phyloP scores from a whole-genome alignment of 30 jellyfish, hydroid and myxozoan species.

The Pseudorhiza aurosa region DNA sequence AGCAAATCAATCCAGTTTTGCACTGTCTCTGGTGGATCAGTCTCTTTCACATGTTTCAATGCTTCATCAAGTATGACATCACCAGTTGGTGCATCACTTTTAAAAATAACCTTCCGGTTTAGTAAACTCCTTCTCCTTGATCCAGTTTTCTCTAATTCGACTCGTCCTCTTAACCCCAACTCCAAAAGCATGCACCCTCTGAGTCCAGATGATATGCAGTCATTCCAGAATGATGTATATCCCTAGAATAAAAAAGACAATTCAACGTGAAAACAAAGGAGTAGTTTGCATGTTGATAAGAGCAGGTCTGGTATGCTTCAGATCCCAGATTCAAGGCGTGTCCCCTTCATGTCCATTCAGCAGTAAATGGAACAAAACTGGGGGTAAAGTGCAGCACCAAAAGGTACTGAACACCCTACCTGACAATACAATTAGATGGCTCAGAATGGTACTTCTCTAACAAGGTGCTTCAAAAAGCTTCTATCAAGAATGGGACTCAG shows the following conservation, averaged over 20 bases:
- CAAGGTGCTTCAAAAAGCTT: too few relatives aligned
- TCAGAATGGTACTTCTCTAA: too few relatives aligned
- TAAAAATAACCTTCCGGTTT: conserved; percentile 83
- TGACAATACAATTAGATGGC: too few relatives aligned
- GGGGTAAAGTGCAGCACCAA: too few relatives aligned
- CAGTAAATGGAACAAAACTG: too few relatives aligned
- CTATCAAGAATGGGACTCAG: too few relatives aligned
- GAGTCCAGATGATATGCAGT: conserved; percentile 97
- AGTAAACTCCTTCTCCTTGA: conserved; percentile 83
- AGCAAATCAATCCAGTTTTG: conserved; percentile 93
- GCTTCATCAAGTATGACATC: conserved; percentile 99
- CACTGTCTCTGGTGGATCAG: conserved; percentile 93
- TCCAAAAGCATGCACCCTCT: conserved; percentile 97
- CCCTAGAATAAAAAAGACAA: conserved; percentile 63
- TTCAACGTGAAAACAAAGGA: not conserved
- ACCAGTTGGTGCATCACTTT: conserved; percentile 95
- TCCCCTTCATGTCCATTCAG: too few relatives aligned
- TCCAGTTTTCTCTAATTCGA: conserved; percentile 93
- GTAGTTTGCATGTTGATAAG: too few relatives aligned
- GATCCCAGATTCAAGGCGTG: too few relatives aligned
- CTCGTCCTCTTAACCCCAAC: conserved; percentile 95
- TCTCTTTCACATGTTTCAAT: conserved; percentile 79
- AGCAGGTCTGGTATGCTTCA: too few relatives aligned
- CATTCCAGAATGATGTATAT: conserved; percentile 98
- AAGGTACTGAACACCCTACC: too few relatives aligned